phyloP scores from a whole-genome alignment of 2,113 vertebrate genomes.

The Anguilla rostrata region DNA sequence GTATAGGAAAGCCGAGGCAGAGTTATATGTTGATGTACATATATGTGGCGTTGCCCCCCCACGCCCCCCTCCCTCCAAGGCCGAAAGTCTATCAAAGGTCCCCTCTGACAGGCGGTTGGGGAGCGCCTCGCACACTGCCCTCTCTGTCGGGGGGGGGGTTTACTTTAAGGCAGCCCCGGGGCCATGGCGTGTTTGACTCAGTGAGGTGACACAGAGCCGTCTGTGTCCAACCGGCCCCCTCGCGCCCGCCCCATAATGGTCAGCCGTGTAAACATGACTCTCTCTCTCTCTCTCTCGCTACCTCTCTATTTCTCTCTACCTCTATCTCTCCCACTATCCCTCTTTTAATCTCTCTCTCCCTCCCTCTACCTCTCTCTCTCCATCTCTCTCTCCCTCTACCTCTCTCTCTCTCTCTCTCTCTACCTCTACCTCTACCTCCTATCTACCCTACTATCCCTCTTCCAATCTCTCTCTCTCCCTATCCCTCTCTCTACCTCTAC shows the following conservation, averaged over 20 bases:
- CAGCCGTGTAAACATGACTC: background rate
- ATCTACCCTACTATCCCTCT: no score
- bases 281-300: background rate
- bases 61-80: fast-evolving
- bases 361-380: no score
- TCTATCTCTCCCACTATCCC: no score
- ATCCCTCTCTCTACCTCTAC: no score
- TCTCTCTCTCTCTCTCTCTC: no score
- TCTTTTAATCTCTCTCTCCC: no score
- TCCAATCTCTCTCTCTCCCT: no score
- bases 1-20: conserved; percentile 40
- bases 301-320: no score
- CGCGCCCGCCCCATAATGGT: conserved; percentile 4
- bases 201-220: conserved; percentile 7
- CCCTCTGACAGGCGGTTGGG: background rate
- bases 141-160: background rate
- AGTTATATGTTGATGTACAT: conserved; percentile 3
- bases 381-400: no score
- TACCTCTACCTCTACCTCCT: no score
- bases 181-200: background rate
- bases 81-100: background rate
- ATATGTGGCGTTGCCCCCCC: background rate
- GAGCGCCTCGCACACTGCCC: background rate
- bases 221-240: background rate
- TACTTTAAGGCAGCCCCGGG: background rate